These are phyloP conservation scores for Apodemus agrarius DNA, from an alignment of 2,797 vertebrate species.

Conservation along the genomic window DNA sequence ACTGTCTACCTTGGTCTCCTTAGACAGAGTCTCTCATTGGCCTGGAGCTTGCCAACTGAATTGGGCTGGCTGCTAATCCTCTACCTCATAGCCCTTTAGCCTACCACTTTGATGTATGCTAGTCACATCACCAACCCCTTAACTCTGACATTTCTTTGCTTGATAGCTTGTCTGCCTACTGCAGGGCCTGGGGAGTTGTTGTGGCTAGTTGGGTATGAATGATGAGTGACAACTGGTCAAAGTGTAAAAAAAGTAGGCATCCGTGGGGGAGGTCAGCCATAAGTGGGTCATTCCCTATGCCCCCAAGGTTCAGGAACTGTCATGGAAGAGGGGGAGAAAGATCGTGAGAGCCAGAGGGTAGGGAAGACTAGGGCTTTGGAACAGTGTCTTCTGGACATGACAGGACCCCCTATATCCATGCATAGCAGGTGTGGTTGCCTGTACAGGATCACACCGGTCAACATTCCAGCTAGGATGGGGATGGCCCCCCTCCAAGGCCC, in stretches of 20 bases:
- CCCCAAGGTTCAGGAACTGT: background rate
- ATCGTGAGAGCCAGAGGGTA: background rate
- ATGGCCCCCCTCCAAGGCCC: background rate
- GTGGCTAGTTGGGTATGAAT: constrained; percentile 14
- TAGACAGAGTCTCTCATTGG: background rate
- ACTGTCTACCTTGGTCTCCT: background rate
- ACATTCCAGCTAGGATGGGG: background rate
- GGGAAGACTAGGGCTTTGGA: background rate
- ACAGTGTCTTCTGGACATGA: background rate
- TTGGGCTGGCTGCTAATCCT: background rate
- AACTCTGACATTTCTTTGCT: constrained; percentile 7
- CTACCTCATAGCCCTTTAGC: background rate
- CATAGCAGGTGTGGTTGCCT: background rate
- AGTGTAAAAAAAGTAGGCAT: background rate
- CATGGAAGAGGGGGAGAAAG: background rate
- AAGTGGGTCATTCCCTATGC: background rate
- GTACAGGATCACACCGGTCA: background rate
- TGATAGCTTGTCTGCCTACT: background rate
- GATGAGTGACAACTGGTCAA: background rate
- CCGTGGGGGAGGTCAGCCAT: background rate
- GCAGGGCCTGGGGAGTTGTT: background rate
- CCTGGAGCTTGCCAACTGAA: background rate
- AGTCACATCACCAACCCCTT: background rate
- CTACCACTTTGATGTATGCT: background rate
- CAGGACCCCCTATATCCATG: background rate